Conservation (phyloP, 2,113 vertebrate genomes). For the Datnioides undecimradiatus region DNA sequence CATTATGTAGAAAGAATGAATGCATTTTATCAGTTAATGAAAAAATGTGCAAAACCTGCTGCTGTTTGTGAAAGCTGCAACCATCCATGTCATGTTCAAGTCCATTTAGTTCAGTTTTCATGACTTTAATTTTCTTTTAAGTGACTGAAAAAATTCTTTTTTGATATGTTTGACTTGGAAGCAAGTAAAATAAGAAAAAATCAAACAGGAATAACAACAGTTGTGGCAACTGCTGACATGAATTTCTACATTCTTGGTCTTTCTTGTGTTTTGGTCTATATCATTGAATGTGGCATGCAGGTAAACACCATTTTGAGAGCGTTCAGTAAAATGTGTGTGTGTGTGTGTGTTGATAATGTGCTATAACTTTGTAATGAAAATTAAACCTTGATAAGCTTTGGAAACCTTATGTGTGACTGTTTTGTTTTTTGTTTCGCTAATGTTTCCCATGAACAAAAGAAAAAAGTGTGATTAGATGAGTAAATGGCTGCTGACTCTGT, state of each 20-base stretch:
- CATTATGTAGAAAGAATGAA: neutral
- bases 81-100: neutral
- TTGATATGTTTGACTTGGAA: neutral
- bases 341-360: slow-evolving; percentile 25
- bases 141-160: neutral
- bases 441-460: too few relatives aligned
- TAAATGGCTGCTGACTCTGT: too few relatives aligned
- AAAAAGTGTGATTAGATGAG: too few relatives aligned
- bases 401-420: neutral
- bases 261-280: slow-evolving; percentile 27
- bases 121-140: neutral
- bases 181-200: neutral
- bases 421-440: neutral
- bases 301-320: slow-evolving; percentile 16
- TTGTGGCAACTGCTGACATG: neutral
- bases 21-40: neutral
- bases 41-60: neutral
- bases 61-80: neutral
- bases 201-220: neutral
- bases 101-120: neutral
- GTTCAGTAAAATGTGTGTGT: slow-evolving; percentile 21
- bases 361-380: slow-evolving; percentile 70
- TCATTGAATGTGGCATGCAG: slow-evolving; percentile 35
- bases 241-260: neutral
- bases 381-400: slow-evolving; percentile 46